phyloP scores from a whole-genome alignment of 1,140 invertebrate genomes.

The Euschistus heros region DNA sequence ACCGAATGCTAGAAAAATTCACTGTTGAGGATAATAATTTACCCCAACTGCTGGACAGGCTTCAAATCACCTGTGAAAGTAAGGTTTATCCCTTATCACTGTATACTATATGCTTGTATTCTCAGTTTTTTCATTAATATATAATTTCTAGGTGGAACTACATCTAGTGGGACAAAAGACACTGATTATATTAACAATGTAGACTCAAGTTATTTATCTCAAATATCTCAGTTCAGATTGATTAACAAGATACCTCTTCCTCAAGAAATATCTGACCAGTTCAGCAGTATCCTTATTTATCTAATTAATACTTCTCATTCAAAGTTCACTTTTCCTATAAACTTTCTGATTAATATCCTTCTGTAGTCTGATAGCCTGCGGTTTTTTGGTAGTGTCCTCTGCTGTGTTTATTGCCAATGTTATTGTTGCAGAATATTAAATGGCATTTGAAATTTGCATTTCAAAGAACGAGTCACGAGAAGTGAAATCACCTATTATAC shows the following conservation, averaged over 20 bases:
- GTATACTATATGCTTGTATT: not conserved
- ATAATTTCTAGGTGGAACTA: slow-evolving; percentile 46
- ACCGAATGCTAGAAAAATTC: slow-evolving; percentile 60
- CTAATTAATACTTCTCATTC: slow-evolving; percentile 18
- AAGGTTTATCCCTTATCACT: slow-evolving; percentile 22
- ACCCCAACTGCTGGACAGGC: slow-evolving; percentile 49
- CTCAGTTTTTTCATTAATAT: not conserved
- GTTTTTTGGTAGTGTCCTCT: not conserved
- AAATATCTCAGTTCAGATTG: slow-evolving; percentile 66
- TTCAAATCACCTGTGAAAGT: slow-evolving; percentile 41
- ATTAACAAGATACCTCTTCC: slow-evolving; percentile 78
- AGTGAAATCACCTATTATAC: no score
- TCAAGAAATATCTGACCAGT: slow-evolving; percentile 85
- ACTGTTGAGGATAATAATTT: slow-evolving; percentile 56
- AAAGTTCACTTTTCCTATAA: no score
- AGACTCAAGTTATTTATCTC: slow-evolving; percentile 50
- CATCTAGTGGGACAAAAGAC: slow-evolving; percentile 77
- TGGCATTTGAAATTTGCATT: no score
- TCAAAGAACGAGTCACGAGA: no score
- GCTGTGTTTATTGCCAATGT: not conserved
- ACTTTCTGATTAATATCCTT: not conserved
- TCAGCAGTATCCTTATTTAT: slow-evolving; percentile 68
- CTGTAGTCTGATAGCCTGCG: not conserved
- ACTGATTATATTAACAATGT: slow-evolving; percentile 76
- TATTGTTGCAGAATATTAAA: not conserved